A percentile compares a stretch with the other conserved stretches of the same genome.
Evolutionary conservation across 2,797 vertebrate species (phyloP).

Genomic region (Epinephelus awoara): DNA sequence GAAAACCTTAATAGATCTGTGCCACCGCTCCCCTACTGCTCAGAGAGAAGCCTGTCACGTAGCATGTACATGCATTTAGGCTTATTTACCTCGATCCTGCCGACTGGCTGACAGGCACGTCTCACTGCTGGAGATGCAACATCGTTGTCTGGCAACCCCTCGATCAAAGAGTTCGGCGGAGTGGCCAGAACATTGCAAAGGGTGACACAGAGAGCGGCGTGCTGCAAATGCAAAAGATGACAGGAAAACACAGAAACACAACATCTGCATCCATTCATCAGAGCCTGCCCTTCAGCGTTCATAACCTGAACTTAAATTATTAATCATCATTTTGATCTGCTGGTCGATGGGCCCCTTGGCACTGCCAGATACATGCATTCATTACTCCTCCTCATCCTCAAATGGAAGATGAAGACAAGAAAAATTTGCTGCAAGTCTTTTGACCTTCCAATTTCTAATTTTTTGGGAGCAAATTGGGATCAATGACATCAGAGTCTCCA

Average conservation of each 20-base stretch:
- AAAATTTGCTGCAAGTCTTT: slow-evolving; percentile 22
- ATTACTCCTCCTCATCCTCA: slow-evolving; percentile 36
- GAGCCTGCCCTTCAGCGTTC: slow-evolving; percentile 43
- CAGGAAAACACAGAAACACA: slow-evolving; percentile 33
- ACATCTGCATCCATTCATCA: slow-evolving; percentile 59
- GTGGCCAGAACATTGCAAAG: slow-evolving; percentile 47
- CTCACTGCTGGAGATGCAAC: slow-evolving; percentile 78
- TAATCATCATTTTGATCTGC: slow-evolving; percentile 64
- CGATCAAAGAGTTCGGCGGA: slow-evolving; percentile 65
- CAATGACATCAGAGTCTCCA: slow-evolving; percentile 34
- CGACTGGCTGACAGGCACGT: slow-evolving; percentile 75
- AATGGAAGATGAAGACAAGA: slow-evolving; percentile 45
- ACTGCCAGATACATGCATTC: slow-evolving; percentile 14
- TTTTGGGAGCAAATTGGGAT: slow-evolving; percentile 50
- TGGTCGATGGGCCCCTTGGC: slow-evolving; percentile 24
- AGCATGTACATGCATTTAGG: slow-evolving; percentile 79
- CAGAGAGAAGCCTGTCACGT: slow-evolving; percentile 71
- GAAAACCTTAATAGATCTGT: slow-evolving; percentile 63
- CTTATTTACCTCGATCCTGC: slow-evolving; percentile 81
- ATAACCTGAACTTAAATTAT: slow-evolving; percentile 63
- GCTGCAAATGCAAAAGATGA: slow-evolving; percentile 49
- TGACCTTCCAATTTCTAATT: slow-evolving; percentile 53
- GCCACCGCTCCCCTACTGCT: slow-evolving; percentile 54
- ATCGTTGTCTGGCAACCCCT: slow-evolving; percentile 80
- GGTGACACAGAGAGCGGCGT: slow-evolving; percentile 32